Percentiles rank a stretch among this genome's conserved stretches.
Conservation (phyloP, 2,888 invertebrate genomes). For the Slavum lentiscoides region DNA sequence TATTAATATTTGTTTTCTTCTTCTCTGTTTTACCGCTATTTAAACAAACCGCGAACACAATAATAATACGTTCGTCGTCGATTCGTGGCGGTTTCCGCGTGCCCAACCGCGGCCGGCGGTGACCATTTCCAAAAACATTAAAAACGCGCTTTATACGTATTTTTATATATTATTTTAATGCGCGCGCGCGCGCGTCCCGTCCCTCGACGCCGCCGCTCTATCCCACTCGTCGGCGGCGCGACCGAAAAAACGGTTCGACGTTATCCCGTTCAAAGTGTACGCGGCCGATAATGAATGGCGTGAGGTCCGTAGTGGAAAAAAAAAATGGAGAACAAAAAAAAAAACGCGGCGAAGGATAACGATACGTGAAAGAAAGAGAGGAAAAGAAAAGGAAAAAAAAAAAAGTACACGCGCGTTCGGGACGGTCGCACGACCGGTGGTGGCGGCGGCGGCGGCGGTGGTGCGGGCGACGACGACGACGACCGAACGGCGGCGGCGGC, state of each 20-base stretch:
- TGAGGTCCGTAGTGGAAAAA: slow-evolving; percentile 21
- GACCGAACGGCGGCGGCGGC: background rate
- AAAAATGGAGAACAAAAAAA: slow-evolving; percentile 11
- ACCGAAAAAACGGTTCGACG: slow-evolving; percentile 32
- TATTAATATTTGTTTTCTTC: no score
- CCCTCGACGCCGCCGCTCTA: background rate
- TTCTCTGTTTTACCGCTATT: no score
- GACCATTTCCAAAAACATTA: no score
- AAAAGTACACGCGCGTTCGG: slow-evolving; percentile 10
- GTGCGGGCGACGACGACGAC: background rate
- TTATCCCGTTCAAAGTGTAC: slow-evolving; percentile 44
- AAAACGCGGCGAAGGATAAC: background rate
- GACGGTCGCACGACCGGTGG: background rate
- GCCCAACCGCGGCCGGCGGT: no score
- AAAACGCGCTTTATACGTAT: no score
- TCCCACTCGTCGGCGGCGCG: background rate
- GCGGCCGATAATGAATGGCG: slow-evolving; percentile 46
- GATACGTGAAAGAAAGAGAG: no score
- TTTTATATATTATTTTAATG: background rate
- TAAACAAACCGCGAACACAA: no score
- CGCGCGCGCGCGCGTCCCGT: background rate
- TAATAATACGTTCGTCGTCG: no score
- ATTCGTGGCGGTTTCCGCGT: no score
- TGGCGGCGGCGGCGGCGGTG: background rate
- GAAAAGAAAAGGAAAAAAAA: slow-evolving; percentile 32